A percentile compares a stretch with the other conserved stretches of the same genome.
These are phyloP conservation scores for Amphipoea lucens DNA, from an alignment of 2,888 invertebrate species.

Conservation along the genomic window DNA sequence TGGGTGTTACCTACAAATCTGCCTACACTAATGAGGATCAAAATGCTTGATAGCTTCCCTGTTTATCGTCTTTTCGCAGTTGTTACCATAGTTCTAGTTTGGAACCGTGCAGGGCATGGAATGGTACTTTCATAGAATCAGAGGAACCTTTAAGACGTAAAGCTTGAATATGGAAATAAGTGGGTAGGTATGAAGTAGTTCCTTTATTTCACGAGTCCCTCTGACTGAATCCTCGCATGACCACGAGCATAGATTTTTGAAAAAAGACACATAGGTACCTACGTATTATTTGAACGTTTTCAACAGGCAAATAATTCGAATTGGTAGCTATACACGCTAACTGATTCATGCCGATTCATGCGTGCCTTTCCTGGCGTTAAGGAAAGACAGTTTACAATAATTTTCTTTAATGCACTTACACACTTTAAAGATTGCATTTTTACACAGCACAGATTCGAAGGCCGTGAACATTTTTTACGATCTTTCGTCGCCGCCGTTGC, in stretches of 20 bases:
- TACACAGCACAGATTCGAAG: too few species aligned
- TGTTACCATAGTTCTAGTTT: background rate
- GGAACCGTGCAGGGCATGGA: background rate
- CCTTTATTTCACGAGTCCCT: background rate
- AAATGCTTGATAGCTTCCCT: conserved; percentile 12
- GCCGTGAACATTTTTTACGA: background rate
- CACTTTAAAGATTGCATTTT: background rate
- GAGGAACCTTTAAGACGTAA: background rate
- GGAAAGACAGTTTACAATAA: background rate
- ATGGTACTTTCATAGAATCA: background rate
- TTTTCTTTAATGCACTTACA: background rate
- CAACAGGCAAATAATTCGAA: background rate
- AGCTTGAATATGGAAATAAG: conserved; percentile 1
- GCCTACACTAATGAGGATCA: conserved; percentile 10
- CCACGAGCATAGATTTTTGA: background rate
- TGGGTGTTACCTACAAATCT: conserved; percentile 5
- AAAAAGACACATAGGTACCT: too few species aligned
- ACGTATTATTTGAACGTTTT: background rate
- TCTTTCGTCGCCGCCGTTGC: background rate
- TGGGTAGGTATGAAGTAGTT: background rate
- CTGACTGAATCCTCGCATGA: background rate
- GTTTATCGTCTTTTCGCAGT: background rate
- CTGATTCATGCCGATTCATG: background rate
- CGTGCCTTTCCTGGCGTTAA: background rate
- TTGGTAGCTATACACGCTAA: background rate